Conservation (phyloP, 2,797 vertebrate species). For the Anguilla pacifica region DNA sequence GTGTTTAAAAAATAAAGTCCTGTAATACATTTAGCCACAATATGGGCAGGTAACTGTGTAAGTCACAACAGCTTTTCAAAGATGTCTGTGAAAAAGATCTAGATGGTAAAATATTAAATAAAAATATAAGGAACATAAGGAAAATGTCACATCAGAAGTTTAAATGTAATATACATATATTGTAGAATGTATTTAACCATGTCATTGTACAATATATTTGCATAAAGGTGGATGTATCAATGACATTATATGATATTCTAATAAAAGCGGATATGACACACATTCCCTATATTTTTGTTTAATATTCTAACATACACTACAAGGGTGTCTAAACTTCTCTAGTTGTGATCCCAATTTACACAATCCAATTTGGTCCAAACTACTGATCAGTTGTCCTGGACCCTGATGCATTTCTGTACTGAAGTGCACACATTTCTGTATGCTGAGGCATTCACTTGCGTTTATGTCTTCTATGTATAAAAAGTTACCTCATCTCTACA, state of each 20-base stretch:
- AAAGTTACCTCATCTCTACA: slow-evolving; percentile 1
- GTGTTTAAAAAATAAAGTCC: slow-evolving; percentile 9
- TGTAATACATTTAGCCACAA: slow-evolving; percentile 33
- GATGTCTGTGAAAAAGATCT: not conserved
- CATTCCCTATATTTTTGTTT: slow-evolving; percentile 11
- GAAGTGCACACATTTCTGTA: not conserved
- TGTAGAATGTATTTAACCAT: slow-evolving; percentile 27
- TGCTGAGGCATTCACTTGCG: not conserved
- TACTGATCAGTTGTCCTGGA: not conserved
- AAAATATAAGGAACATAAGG: slow-evolving; percentile 19
- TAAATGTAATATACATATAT: slow-evolving; percentile 26
- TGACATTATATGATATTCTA: not conserved
- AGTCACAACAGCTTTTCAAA: slow-evolving; percentile 21
- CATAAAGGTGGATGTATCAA: not conserved
- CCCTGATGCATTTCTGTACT: slow-evolving; percentile 3
- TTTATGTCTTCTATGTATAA: not conserved
- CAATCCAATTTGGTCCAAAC: slow-evolving; percentile 5
- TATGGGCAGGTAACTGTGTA: slow-evolving; percentile 35
- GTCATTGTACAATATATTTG: slow-evolving; percentile 15
- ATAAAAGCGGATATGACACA: not conserved
- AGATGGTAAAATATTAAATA: slow-evolving; percentile 17
- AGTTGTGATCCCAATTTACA: not conserved
- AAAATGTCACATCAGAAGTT: slow-evolving; percentile 15
- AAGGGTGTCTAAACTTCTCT: not conserved
- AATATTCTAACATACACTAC: slow-evolving; percentile 6